Conservation (phyloP, 2,113 vertebrate genomes). For the Eptesicus fuscus region DNA sequence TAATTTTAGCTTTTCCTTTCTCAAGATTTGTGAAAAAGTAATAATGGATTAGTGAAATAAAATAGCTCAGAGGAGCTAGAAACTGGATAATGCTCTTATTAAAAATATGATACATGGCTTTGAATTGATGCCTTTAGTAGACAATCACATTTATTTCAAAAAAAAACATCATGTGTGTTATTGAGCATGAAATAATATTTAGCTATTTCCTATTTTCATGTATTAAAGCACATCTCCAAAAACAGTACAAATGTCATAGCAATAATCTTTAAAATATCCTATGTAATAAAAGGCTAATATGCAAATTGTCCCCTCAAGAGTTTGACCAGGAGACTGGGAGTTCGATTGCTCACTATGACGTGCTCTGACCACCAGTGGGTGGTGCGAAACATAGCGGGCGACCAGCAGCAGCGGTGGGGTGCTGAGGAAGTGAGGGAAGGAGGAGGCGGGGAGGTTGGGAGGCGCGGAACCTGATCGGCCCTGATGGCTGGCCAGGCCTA, state of each 20-base stretch:
- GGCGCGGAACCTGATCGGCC: too few relatives aligned
- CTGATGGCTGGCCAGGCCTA: too few relatives aligned
- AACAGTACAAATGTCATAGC: not conserved
- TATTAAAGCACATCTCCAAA: slow-evolving; percentile 9
- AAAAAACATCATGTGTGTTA: not conserved
- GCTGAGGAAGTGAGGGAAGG: too few relatives aligned
- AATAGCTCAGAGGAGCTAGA: not conserved
- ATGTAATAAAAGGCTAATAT: too few relatives aligned
- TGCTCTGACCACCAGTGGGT: too few relatives aligned
- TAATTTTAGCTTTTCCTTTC: slow-evolving; percentile 11
- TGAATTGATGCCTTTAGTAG: not conserved
- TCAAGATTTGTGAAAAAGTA: not conserved
- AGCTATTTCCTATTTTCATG: not conserved
- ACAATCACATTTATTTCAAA: not conserved
- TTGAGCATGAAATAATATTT: not conserved
- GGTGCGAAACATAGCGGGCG: too few relatives aligned
- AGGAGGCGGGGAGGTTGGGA: too few relatives aligned
- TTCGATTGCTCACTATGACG: too few relatives aligned
- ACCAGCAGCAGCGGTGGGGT: too few relatives aligned
- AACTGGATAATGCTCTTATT: slow-evolving; percentile 4
- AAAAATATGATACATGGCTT: slow-evolving; percentile 10
- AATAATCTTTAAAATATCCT: not conserved
- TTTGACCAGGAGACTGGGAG: too few relatives aligned
- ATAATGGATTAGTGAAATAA: not conserved
- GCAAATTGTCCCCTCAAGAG: too few relatives aligned